Percentiles rank a stretch among this genome's conserved stretches.
phyloP scores from a whole-genome alignment of 53 echinoderm and acorn worm genomes.

The Patiria pectinifera region DNA sequence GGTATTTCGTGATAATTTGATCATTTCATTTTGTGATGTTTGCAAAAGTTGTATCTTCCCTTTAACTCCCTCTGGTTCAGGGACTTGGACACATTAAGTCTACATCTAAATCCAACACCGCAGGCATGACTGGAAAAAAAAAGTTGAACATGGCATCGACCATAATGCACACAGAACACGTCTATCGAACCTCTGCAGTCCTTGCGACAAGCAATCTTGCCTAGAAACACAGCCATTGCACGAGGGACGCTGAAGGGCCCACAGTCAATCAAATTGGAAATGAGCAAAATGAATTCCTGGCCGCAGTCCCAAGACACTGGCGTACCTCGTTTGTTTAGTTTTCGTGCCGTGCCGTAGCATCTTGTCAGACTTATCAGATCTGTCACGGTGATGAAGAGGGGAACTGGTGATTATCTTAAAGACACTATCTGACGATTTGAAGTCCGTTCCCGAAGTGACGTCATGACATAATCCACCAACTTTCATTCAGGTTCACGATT shows the following conservation, averaged over 20 bases:
- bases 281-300: not conserved
- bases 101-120: not conserved
- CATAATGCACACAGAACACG: not conserved
- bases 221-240: not conserved
- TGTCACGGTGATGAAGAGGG: not conserved
- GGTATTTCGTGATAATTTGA: no score
- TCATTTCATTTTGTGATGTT: no score
- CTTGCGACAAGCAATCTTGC: not conserved
- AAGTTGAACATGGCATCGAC: not conserved
- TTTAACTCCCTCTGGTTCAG: not conserved
- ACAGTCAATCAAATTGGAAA: not conserved
- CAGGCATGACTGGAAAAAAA: not conserved
- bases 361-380: not conserved
- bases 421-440: not conserved
- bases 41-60: not conserved
- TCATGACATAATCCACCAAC: not conserved
- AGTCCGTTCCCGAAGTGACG: not conserved
- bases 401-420: not conserved
- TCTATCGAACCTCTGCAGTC: not conserved
- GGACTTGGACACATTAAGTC: not conserved
- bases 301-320: not conserved
- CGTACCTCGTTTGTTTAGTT: not conserved
- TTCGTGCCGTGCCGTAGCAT: not conserved
- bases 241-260: not conserved
- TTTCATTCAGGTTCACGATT: no score